A percentile compares a stretch with the other conserved stretches of the same genome.
Evolutionary conservation across 2,113 vertebrate species (phyloP).

Genomic region (Heloderma charlesbogerti): DNA sequence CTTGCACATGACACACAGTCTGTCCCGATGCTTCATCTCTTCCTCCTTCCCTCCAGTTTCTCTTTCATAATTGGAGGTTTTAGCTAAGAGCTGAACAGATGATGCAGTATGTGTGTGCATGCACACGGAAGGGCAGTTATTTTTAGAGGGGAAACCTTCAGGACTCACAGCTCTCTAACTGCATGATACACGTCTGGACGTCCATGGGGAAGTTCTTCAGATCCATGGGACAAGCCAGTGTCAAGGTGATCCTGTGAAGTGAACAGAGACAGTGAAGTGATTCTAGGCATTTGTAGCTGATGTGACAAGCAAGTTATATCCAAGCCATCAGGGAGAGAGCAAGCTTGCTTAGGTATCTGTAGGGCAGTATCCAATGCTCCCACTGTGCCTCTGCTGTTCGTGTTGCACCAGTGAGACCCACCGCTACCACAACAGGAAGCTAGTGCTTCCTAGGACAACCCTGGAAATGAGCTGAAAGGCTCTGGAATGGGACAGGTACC

Average conservation of each 20-base stretch:
- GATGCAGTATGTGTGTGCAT: neutral
- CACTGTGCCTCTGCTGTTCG: no score
- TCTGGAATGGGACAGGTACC: no score
- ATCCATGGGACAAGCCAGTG: constrained; percentile 98
- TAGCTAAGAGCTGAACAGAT: neutral
- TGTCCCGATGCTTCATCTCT: neutral
- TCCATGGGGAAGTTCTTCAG: constrained; percentile 99
- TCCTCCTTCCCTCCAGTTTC: neutral
- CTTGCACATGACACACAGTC: neutral
- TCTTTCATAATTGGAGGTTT: neutral
- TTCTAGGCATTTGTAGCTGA: neutral
- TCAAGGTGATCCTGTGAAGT: constrained; percentile 91
- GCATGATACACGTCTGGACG: constrained; percentile 99
- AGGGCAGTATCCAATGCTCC: neutral
- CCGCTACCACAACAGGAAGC: no score
- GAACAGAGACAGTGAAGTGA: constrained; percentile 32
- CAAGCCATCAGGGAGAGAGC: accelerated
- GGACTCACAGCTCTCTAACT: constrained; percentile 98
- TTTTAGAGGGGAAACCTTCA: neutral
- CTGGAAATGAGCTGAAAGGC: no score
- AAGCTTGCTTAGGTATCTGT: neutral
- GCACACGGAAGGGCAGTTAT: neutral
- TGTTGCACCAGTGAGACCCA: no score
- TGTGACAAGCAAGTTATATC: neutral
- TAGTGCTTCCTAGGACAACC: no score